Conservation (phyloP, 2,113 vertebrate species). For the Stigmatopora argus region DNA sequence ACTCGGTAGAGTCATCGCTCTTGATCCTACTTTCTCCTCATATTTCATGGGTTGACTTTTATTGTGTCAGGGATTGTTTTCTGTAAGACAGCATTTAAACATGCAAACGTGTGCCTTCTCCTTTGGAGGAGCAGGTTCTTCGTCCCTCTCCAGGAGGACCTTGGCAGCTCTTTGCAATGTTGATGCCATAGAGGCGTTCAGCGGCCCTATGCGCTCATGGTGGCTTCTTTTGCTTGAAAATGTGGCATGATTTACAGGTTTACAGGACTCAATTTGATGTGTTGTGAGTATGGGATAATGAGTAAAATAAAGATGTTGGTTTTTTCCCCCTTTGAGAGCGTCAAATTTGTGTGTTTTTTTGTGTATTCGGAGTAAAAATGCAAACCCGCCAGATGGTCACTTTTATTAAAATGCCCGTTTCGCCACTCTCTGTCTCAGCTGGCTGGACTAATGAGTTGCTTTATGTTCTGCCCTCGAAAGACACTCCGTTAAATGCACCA, state of each 20-base stretch:
- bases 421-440: background rate
- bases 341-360: background rate
- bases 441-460: background rate
- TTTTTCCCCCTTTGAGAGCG: background rate
- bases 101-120: conserved; percentile 69
- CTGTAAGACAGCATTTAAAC: conserved; percentile 54
- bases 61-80: conserved; percentile 54
- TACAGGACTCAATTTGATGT: conserved; percentile 35
- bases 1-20: conserved; percentile 51
- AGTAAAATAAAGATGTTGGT: conserved; percentile 52
- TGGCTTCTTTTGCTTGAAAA: conserved; percentile 58
- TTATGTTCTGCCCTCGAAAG: background rate
- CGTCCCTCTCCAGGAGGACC: conserved; percentile 30
- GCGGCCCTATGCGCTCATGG: conserved; percentile 33
- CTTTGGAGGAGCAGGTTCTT: conserved; percentile 44
- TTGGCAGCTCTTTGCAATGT: conserved; percentile 39
- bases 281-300: conserved; percentile 19
- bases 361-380: background rate
- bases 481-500: background rate
- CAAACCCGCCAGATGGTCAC: background rate
- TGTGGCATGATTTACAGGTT: conserved; percentile 52
- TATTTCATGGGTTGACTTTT: conserved; percentile 57
- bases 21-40: conserved; percentile 45
- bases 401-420: background rate
- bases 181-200: conserved; percentile 37